Percentiles rank a stretch among this genome's conserved stretches.
Conservation (phyloP, 2,113 vertebrate genomes). For the Ophthalmolycus amberensis region DNA sequence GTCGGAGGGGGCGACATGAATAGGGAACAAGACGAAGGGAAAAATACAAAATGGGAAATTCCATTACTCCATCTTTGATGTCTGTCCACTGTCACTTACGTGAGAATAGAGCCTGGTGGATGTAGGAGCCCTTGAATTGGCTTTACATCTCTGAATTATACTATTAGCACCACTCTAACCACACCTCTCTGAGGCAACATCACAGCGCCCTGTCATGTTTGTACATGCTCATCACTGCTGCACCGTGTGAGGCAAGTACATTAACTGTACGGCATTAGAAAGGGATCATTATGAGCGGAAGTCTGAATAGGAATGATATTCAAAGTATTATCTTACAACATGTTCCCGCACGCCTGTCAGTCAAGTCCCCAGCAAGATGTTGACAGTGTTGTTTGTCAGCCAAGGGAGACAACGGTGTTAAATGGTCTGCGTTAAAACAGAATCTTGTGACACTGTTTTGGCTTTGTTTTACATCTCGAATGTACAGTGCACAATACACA, state of each 20-base stretch:
- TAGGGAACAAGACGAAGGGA: conserved; percentile 8
- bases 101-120: conserved; percentile 29
- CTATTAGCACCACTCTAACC: conserved; percentile 36
- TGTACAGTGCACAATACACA: neutral
- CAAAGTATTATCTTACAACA: conserved; percentile 47
- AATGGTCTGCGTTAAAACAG: conserved; percentile 27
- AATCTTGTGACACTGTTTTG: conserved; percentile 36
- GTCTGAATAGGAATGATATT: conserved; percentile 29
- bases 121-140: conserved; percentile 11
- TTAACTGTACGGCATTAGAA: conserved; percentile 49
- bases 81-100: conserved; percentile 36
- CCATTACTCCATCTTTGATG: conserved; percentile 43
- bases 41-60: conserved; percentile 38
- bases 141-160: conserved; percentile 40
- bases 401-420: conserved; percentile 23
- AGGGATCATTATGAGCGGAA: conserved; percentile 53
- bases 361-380: conserved; percentile 48
- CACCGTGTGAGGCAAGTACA: conserved; percentile 37
- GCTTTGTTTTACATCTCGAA: neutral
- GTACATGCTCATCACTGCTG: conserved; percentile 37
- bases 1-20: conserved; percentile 5
- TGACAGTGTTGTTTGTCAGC: conserved; percentile 43
- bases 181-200: conserved; percentile 39
- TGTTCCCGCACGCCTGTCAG: conserved; percentile 46
- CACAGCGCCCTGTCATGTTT: conserved; percentile 34